phyloP scores from a whole-genome alignment of 37 sponge, comb jelly and placozoan species.

The Haliclona indistincta region DNA sequence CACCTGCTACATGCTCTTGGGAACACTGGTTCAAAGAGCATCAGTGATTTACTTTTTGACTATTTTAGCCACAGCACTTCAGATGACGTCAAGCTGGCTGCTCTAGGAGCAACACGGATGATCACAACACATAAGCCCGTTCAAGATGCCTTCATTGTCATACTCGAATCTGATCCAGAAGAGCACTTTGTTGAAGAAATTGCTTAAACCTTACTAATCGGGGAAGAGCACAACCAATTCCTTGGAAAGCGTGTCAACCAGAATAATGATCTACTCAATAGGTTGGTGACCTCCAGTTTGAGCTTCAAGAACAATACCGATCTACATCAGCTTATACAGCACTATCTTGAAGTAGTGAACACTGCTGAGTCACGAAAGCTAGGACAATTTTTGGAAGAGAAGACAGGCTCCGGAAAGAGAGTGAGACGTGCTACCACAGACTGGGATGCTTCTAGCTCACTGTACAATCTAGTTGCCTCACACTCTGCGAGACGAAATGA shows the following conservation, averaged over 20 bases:
- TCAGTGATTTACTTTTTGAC: neutral
- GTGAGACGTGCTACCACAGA: conserved; percentile 28
- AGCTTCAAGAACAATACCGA: neutral
- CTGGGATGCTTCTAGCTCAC: conserved; percentile 38
- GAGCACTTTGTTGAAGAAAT: neutral
- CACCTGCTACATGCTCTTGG: conserved; percentile 28
- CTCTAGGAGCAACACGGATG: neutral
- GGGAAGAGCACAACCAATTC: neutral
- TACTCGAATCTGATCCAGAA: neutral
- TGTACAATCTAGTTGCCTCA: conserved; percentile 45
- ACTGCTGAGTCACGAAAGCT: neutral
- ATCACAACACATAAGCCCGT: neutral
- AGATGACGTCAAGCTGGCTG: neutral
- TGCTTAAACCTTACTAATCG: neutral
- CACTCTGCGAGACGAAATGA: conserved; percentile 30
- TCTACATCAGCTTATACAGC: neutral
- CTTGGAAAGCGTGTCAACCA: neutral
- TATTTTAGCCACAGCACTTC: neutral
- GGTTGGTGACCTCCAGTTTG: neutral
- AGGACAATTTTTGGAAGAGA: neutral
- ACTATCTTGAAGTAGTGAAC: conserved; percentile 1
- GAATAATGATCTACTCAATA: neutral
- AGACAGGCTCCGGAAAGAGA: no score
- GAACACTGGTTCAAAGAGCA: conserved; percentile 9
- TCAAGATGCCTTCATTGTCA: neutral